Evolutionary conservation across 2,888 invertebrate genomes (phyloP), one percentile per base, ranked within the genome.

Genomic region (Microctonus aethiopoides): DNA sequence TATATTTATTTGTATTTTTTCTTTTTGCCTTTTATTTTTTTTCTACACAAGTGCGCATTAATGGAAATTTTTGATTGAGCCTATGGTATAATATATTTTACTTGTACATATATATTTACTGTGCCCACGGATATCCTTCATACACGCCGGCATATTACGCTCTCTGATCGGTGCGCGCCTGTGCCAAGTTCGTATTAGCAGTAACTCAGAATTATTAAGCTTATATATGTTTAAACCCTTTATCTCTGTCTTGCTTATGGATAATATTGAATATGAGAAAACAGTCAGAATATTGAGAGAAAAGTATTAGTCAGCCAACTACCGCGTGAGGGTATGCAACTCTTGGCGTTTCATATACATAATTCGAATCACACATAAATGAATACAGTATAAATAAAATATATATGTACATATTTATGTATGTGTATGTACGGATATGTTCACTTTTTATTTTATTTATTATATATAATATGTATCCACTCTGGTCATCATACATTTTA

Each of bases 311-410:
- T 70, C 71, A 73, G 77, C 76, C 71, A 75, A 75, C 74, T 75
- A 77, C 72, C 79, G 81, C 79, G 81, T 81, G 82, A 82, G 71
- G 82, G 82, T 76, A n/a, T 82, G 80, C 77, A 77, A 76, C 76
- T 76, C 29, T 51, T 70, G 75, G 76, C 77, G 79, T 79, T 79
- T 75, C 75, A 77, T 78, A 70, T 78, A 70, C 72, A 72, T 22
- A 26, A 54, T 24, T 54, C 24, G n/a, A 46, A 46, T 46, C 46
- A 46, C 46, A 16, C 39, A n/a, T 39, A 39, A 13, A 39, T n/a
- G n/a, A n/a, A 13, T 39, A 39, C 13, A n/a, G 13, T 39, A 5
- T 39, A 39, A n/a, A 39, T 39, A 36, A 36, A n/a, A n/a, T n/a
- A n/a, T n/a, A n/a, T n/a, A 13, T 46, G 46, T n/a, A 46, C 6